Conservation (phyloP, 2,797 vertebrate species). For the Centropyge bicolor region DNA sequence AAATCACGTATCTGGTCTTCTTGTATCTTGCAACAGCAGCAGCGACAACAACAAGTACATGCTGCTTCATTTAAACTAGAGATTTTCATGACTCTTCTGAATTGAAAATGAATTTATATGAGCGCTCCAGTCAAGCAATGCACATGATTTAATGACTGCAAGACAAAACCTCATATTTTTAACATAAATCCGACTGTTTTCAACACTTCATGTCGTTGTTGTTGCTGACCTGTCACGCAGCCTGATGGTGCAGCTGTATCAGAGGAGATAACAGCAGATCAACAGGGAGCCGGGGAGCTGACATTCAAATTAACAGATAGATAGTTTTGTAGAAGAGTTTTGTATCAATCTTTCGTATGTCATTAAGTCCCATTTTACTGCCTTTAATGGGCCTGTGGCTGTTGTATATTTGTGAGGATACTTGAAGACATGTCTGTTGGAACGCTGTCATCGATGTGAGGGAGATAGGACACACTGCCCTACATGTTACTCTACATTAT, state of each 20-base stretch:
- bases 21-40: not conserved
- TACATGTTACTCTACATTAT: conserved; percentile 28
- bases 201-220: conserved; percentile 3
- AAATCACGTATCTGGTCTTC: conserved; percentile 16
- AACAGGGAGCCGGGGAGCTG: not conserved
- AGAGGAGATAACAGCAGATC: conserved; percentile 37
- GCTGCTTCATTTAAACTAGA: not conserved
- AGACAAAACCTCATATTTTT: conserved; percentile 14
- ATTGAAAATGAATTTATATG: conserved; percentile 1
- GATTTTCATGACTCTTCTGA: not conserved
- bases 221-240: not conserved
- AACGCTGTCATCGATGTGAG: conserved; percentile 56
- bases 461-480: conserved; percentile 60
- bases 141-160: not conserved
- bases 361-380: not conserved
- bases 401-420: conserved; percentile 10
- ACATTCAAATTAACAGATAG: conserved; percentile 20
- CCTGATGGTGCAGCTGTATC: conserved; percentile 2
- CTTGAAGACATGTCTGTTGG: conserved; percentile 51
- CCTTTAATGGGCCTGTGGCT: not conserved
- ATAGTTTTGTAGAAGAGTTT: conserved; percentile 14
- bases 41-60: not conserved
- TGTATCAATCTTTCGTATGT: not conserved
- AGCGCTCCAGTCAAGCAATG: not conserved
- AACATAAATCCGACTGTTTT: conserved; percentile 11